phyloP scores from a whole-genome alignment of 2,888 invertebrate genomes.

The Choristoneura rosaceana region DNA sequence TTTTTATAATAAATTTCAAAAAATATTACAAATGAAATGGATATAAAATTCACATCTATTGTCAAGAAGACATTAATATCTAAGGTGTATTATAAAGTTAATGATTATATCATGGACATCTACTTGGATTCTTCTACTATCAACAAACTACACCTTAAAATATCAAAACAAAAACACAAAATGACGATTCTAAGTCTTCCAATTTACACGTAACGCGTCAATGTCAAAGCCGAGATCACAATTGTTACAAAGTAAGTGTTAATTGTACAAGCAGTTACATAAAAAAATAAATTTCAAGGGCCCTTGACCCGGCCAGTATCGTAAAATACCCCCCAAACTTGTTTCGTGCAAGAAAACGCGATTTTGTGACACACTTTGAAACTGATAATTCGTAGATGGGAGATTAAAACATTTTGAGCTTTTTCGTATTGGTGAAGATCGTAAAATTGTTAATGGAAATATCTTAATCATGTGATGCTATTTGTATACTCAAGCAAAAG shows the following conservation, averaged over 20 bases:
- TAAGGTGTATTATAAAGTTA: no score
- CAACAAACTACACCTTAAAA: not conserved
- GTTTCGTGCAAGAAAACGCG: conserved; percentile 31
- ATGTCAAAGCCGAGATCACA: conserved; percentile 36
- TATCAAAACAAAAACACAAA: not conserved
- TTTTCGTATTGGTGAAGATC: not conserved
- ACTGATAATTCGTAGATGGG: conserved; percentile 5
- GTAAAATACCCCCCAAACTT: conserved; percentile 30
- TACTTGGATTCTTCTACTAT: no score
- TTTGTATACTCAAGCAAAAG: not conserved
- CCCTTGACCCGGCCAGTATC: conserved; percentile 38
- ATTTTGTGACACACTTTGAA: conserved; percentile 34
- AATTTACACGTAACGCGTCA: conserved; percentile 8
- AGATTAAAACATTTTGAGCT: not conserved
- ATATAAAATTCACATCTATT: no score
- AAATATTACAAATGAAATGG: no score
- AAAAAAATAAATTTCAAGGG: conserved; percentile 32
- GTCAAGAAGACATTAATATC: no score
- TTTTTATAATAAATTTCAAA: no score
- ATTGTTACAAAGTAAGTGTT: conserved; percentile 31
- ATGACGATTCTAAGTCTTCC: not conserved
- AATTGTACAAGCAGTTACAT: conserved; percentile 28
- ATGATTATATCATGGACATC: no score
- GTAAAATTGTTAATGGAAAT: not conserved
- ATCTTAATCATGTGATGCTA: not conserved